phyloP scores from a whole-genome alignment of 1,140 invertebrate genomes.

The Caenorhabditis remanei region DNA sequence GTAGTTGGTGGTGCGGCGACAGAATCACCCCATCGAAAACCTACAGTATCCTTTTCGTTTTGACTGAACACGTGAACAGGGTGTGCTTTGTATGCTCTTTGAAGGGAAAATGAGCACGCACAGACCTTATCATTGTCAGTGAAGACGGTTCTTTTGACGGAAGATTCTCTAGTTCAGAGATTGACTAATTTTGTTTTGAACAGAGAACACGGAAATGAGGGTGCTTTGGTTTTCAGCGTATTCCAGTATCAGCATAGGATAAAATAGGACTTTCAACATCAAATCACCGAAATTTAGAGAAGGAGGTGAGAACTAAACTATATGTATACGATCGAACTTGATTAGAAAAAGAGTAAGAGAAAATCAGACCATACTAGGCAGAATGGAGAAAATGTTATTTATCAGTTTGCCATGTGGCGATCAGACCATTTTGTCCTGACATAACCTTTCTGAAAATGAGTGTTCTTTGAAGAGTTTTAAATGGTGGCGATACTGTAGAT shows the following conservation, averaged over 20 bases:
- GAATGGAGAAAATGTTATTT: constrained; percentile 2
- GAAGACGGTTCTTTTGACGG: no score
- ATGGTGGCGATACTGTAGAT: no score
- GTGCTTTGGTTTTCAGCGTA: neutral
- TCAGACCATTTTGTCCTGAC: constrained; percentile 32
- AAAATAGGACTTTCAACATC: neutral
- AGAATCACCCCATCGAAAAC: constrained; percentile 21
- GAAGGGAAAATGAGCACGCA: neutral
- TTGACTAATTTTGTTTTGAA: neutral
- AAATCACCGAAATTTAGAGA: neutral
- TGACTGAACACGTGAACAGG: constrained; percentile 20
- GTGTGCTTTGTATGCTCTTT: constrained; percentile 41
- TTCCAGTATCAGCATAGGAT: neutral
- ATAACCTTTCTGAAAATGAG: neutral
- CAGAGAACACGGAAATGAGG: neutral
- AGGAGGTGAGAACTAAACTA: neutral
- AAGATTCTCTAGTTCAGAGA: constrained; percentile 18
- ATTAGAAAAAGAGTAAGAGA: neutral
- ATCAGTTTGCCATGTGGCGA: constrained; percentile 32
- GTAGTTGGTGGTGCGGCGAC: neutral
- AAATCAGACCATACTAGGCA: constrained; percentile 46
- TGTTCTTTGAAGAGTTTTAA: neutral
- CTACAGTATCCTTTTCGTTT: constrained; percentile 3
- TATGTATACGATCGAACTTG: no score
- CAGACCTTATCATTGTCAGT: no score